Evolutionary conservation across 2,797 vertebrate genomes (phyloP), one percentile per base, ranked within the genome.

Genomic region (Meda fulgida): DNA sequence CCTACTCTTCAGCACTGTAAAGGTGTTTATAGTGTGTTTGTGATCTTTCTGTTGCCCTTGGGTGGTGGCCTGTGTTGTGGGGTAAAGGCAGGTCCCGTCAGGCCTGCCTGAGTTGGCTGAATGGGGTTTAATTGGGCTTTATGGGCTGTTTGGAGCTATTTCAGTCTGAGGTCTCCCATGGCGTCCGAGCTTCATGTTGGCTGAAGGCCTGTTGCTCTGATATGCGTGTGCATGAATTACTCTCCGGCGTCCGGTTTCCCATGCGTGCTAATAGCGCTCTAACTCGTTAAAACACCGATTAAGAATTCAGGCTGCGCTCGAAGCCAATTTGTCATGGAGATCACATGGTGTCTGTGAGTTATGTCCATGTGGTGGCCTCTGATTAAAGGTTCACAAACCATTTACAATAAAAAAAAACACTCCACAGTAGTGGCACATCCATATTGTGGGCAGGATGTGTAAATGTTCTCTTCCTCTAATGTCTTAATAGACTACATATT

Each of bases 71-170:
- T 78, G 63, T 51, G 75, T 75, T 75, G 53, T 48, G 29, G 63
- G 80, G 72, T 80, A 31, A 81, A 82, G 73, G 34, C 78, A 75
- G 86, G 75, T 85, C 84, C 84, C 86, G 80, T 89, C 76, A 86
- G 87, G 81, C 87, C 91, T 77, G 36, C 53, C 89, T 92, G 92
- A 92, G 92, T 94, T 90, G 90, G 89, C 93, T 91, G 86, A 93
- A 93, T 92, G 92, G 85, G 87, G 87, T 94, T 94, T 93, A 93
- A 92, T 92, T 88, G 85, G 88, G 83, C 88, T 93, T 93, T 92
- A 92, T 94, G 91, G 90, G 86, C 92, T 92, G 91, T 93, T 92
- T 86, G 87, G 87, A 92, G 90, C 91, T 94, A 93, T 94, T 94
- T 94, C 88, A 91, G 91, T 93, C 91, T 91, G 89, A 93, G 93